Percentiles rank a stretch among this genome's conserved stretches.
These are phyloP conservation scores for Dicerorhinus sumatrensis DNA, from an alignment of 2,113 vertebrate species.

Conservation along the genomic window DNA sequence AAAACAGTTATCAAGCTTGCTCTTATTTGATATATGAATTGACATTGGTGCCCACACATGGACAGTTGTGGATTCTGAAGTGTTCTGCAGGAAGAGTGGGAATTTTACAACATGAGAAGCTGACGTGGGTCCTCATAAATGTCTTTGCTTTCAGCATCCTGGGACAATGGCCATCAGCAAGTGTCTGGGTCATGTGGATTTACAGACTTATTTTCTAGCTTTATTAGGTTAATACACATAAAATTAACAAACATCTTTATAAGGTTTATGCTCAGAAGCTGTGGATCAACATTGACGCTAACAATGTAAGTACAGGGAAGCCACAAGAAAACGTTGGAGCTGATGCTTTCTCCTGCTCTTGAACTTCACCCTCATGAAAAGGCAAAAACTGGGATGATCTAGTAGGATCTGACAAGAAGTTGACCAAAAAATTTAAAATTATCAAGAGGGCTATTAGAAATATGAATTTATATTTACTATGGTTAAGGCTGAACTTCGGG, in stretches of 20 bases:
- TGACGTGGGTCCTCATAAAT: background rate
- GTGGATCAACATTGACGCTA: background rate
- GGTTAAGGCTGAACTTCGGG: background rate
- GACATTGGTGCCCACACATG: background rate
- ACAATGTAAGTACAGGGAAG: background rate
- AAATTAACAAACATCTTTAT: background rate
- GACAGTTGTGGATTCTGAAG: background rate
- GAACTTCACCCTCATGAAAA: background rate
- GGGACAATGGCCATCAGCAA: too few species aligned
- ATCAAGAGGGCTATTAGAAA: constrained; percentile 8
- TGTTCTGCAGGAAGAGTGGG: background rate
- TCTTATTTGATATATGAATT: background rate
- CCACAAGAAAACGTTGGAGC: background rate
- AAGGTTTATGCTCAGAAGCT: background rate
- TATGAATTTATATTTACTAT: constrained; percentile 30
- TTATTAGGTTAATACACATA: background rate
- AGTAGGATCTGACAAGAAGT: background rate
- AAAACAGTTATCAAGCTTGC: background rate
- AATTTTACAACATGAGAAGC: background rate
- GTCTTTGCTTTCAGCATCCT: background rate
- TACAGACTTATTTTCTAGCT: background rate
- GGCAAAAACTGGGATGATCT: background rate
- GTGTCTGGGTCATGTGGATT: background rate
- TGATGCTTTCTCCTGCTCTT: background rate
- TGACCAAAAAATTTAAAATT: background rate